Percentiles rank a stretch among this genome's conserved stretches.
Evolutionary conservation across 2,113 vertebrate genomes (phyloP).

Genomic region (Noturus placidus): DNA sequence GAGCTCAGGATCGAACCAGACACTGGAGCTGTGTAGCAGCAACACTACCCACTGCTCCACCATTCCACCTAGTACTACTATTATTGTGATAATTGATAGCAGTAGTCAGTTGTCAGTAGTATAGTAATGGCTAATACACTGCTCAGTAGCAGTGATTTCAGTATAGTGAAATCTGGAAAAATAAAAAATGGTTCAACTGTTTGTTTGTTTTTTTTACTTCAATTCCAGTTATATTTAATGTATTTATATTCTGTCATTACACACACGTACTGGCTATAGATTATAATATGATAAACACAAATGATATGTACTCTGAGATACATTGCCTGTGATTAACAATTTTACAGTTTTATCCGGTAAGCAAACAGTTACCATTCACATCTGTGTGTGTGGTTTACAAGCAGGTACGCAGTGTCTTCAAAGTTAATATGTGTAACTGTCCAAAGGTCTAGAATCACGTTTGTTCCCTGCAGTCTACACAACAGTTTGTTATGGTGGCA

Average conservation of each 20-base stretch:
- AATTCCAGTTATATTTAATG: background rate
- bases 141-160: too few species aligned
- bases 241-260: background rate
- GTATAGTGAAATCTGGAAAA: background rate
- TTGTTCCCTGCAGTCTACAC: conserved; percentile 10
- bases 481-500: background rate
- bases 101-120: too few species aligned
- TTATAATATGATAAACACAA: background rate
- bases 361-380: background rate
- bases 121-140: too few species aligned
- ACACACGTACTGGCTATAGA: background rate
- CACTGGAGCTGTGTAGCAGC: too few species aligned
- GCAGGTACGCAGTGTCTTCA: background rate
- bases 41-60: too few species aligned
- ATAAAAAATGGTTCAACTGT: background rate
- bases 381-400: background rate
- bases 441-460: conserved; percentile 1
- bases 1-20: background rate
- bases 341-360: background rate
- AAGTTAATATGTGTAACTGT: background rate
- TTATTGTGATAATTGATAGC: too few species aligned
- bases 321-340: background rate
- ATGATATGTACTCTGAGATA: background rate
- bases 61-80: too few species aligned
- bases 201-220: background rate